Conservation (phyloP, 2,797 vertebrate species). For the Pyrrhura leucotis region DNA sequence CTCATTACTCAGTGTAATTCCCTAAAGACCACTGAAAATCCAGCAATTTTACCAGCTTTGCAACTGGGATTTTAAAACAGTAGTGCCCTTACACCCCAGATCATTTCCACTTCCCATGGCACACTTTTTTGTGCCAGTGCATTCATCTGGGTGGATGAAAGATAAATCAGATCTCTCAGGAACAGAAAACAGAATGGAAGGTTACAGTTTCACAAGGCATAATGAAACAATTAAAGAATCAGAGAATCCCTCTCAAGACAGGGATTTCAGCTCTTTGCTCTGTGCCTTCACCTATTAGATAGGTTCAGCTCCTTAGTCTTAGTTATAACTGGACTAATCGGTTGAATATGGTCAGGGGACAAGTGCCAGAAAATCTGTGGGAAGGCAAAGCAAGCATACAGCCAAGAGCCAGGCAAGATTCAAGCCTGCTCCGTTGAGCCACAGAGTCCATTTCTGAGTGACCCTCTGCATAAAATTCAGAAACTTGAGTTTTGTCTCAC, state of each 20-base stretch:
- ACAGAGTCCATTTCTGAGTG: not conserved
- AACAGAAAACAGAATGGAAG: not conserved
- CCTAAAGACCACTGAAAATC: not conserved
- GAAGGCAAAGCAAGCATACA: not conserved
- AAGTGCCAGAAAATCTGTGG: not conserved
- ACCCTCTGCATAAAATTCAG: not conserved
- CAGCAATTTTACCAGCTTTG: not conserved
- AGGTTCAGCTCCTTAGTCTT: not conserved
- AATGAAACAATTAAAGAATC: not conserved
- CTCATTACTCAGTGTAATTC: not conserved
- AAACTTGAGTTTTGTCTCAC: not conserved
- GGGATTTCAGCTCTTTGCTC: rapidly evolving
- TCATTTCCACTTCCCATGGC: not conserved
- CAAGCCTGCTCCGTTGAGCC: not conserved
- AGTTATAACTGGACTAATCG: not conserved
- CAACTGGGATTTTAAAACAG: not conserved
- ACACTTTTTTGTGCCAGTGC: not conserved
- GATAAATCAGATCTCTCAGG: not conserved
- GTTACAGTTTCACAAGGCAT: not conserved
- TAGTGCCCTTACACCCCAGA: rapidly evolving
- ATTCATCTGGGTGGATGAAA: not conserved
- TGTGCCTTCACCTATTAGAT: not conserved
- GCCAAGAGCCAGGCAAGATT: not conserved
- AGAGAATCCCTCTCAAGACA: not conserved
- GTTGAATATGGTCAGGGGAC: not conserved